These are phyloP conservation scores for Pempheris klunzingeri DNA, from an alignment of 2,797 vertebrate genomes.

Conservation along the genomic window DNA sequence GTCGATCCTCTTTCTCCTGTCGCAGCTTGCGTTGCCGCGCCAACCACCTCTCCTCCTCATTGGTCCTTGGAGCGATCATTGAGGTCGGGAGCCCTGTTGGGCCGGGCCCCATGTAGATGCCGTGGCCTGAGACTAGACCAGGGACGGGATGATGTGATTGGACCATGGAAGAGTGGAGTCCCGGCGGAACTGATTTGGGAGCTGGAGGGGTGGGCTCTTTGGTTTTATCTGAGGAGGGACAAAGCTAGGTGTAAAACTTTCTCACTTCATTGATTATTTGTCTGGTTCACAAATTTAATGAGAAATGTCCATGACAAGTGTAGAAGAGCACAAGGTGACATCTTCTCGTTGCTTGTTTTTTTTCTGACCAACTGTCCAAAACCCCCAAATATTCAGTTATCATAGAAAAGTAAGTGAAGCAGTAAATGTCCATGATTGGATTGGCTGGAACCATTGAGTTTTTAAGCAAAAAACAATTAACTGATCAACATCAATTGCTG, in stretches of 20 bases:
- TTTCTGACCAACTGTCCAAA: not conserved
- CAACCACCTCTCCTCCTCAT: conserved; percentile 98
- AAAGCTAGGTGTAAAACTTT: conserved; percentile 7
- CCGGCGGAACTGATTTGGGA: conserved; percentile 85
- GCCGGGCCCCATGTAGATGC: conserved; percentile 89
- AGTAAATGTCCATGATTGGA: not conserved
- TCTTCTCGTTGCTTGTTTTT: conserved; percentile 10
- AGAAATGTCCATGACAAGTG: not conserved
- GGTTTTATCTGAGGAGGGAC: conserved; percentile 89
- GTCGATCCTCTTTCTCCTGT: conserved; percentile 97
- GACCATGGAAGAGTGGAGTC: conserved; percentile 81
- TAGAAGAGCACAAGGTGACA: not conserved
- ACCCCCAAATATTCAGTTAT: not conserved
- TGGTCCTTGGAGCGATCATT: conserved; percentile 92
- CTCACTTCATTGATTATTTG: not conserved
- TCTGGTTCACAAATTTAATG: not conserved
- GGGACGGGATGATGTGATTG: conserved; percentile 89
- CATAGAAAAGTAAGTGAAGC: not conserved
- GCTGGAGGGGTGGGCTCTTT: conserved; percentile 92
- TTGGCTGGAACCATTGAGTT: not conserved
- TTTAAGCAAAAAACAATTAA: not conserved
- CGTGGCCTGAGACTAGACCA: conserved; percentile 90
- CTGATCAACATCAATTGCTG: not conserved
- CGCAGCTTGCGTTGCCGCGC: conserved; percentile 94
- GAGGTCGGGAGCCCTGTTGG: conserved; percentile 83